Conservation (phyloP, 2,797 vertebrate species). For the Mormyrops boulengeri region DNA sequence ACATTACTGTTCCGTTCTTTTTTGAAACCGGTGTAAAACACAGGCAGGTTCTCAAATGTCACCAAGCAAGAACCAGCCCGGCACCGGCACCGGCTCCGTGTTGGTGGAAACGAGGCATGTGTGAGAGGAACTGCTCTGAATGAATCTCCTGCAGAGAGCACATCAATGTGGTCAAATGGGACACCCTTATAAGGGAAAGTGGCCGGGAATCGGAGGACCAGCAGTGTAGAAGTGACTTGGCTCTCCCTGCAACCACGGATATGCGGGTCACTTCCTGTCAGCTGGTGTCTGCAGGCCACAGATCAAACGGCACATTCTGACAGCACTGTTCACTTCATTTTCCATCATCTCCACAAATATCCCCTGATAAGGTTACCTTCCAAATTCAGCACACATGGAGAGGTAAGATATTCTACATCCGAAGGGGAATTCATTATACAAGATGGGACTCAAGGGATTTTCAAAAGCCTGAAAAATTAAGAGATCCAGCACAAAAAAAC, state of each 20-base stretch:
- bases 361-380: background rate
- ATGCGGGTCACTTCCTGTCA: background rate
- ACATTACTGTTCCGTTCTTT: background rate
- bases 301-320: background rate
- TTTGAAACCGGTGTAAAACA: background rate
- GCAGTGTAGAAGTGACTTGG: background rate
- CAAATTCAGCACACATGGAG: background rate
- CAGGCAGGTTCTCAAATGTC: background rate
- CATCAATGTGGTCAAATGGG: background rate
- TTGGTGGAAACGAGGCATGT: background rate
- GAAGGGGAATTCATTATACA: background rate
- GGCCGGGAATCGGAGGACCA: background rate
- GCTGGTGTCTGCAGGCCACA: background rate
- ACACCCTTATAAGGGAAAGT: background rate
- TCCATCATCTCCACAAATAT: background rate
- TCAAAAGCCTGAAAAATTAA: background rate
- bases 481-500: background rate
- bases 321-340: background rate
- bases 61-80: background rate
- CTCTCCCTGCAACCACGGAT: background rate
- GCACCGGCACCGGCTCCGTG: background rate
- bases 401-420: background rate
- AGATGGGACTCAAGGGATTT: background rate
- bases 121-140: background rate
- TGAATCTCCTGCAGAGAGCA: background rate